Evolutionary conservation across 2,113 vertebrate species (phyloP).

Genomic region (Argyrosomus japonicus): DNA sequence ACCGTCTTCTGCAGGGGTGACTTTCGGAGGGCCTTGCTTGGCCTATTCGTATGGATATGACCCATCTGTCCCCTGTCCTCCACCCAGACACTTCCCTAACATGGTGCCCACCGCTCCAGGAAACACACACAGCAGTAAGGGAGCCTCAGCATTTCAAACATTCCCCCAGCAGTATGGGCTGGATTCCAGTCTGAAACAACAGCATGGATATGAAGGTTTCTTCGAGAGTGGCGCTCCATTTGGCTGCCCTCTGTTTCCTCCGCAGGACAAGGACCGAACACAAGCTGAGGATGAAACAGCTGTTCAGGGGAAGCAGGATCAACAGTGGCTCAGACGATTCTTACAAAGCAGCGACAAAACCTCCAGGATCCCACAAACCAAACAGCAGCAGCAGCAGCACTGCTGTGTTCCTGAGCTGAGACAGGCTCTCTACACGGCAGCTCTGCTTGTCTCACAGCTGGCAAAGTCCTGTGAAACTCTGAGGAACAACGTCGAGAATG

Average conservation of each 20-base stretch:
- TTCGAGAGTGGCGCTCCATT: background rate
- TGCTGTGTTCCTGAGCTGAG: constrained; percentile 57
- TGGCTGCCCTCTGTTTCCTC: background rate
- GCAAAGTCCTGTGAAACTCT: constrained; percentile 76
- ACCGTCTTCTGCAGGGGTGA: background rate
- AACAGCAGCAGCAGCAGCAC: background rate
- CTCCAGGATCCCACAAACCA: background rate
- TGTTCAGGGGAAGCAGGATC: constrained; percentile 66
- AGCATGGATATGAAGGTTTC: background rate
- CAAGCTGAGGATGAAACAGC: constrained; percentile 37
- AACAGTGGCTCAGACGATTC: constrained; percentile 74
- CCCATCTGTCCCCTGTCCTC: constrained; percentile 53
- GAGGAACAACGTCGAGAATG: constrained; percentile 69
- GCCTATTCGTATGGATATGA: constrained; percentile 62
- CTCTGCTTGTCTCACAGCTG: constrained; percentile 81
- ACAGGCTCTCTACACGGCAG: constrained; percentile 73
- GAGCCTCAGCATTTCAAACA: constrained; percentile 8
- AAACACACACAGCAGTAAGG: background rate
- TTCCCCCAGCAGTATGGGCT: background rate
- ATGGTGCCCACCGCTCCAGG: background rate
- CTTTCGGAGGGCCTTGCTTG: constrained; percentile 3
- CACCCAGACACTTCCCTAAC: background rate
- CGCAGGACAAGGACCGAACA: background rate
- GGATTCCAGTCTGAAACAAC: constrained; percentile 1
- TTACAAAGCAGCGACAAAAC: constrained; percentile 31